Base-by-base conservation (phyloP, 2,113 vertebrate genomes). In the Catharus fuscescens region DNA sequence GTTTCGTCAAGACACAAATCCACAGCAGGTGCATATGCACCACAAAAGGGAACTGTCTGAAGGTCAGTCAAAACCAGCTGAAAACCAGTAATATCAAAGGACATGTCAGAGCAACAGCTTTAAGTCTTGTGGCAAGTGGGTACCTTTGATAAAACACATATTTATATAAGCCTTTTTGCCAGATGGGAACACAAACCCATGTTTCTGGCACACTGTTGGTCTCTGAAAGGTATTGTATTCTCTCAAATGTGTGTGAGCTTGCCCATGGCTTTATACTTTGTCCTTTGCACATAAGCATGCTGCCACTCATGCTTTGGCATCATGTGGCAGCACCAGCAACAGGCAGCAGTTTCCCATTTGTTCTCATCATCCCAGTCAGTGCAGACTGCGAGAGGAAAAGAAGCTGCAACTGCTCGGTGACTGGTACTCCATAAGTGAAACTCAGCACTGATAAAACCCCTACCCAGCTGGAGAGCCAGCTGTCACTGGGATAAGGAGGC, bases 311-410 rank as follows among this genome's bases (percentile, higher is more conserved):
- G 34, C 54, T 80, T 24, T 7, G 5, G 34, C 61, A 17, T 36
- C 48, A 32, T 18, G 24, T 4, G 9, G 57, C 2, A 5, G 31
- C 29, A 64, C 15, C 2, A 6, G 70, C 2, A 1, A 47, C 19
- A 52, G 62, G 80, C 5, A 0, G 47, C 38, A 47, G 15, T 64
- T 83, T 76, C 40, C 25, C 2, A 0, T 76, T 72, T 52, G 71
- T 29, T 67, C 24, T 76, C 2, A 0, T 54, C 8, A 1, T 71
- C 19, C 2, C 26, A 38, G 44, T 32, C 42, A 66, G 29, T 0
- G 0, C 8, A 25, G 62, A 18, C 53, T 76, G 57, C 0, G 0
- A 42, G 32, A 11, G 6, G 47, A 76, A 78, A 54, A 65, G 61
- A 79, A 67, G 44, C 48, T 79, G 21, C 17, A 10, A 10, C 9